Evolutionary conservation across 2,797 vertebrate species (phyloP).

Genomic region (Tenualosa ilisha): DNA sequence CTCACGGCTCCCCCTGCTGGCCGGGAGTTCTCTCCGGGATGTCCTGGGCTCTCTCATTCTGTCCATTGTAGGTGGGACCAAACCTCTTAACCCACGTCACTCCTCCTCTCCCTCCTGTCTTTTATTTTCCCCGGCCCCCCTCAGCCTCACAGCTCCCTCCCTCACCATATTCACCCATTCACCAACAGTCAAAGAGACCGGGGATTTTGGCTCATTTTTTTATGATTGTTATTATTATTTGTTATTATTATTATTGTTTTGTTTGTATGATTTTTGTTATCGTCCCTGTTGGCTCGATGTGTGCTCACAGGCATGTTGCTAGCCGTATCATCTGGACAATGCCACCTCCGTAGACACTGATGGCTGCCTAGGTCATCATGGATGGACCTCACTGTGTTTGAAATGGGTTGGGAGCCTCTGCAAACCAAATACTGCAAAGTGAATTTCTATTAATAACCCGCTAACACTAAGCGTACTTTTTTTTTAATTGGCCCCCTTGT

Average conservation of each 20-base stretch:
- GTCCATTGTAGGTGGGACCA: constrained; percentile 79
- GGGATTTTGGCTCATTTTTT: neutral
- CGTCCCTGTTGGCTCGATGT: constrained; percentile 14
- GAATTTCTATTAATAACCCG: neutral
- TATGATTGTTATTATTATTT: neutral
- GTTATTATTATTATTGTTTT: neutral
- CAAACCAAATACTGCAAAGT: neutral
- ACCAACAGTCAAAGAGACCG: neutral
- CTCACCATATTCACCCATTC: constrained; percentile 57
- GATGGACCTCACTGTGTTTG: constrained; percentile 41
- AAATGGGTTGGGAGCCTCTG: neutral
- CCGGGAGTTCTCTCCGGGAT: constrained; percentile 73
- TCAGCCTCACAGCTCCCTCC: constrained; percentile 50
- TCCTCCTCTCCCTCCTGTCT: neutral
- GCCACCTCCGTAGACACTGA: constrained; percentile 45
- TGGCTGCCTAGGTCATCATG: constrained; percentile 43
- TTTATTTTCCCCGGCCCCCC: constrained; percentile 36
- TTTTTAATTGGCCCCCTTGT: neutral
- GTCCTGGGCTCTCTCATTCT: constrained; percentile 77
- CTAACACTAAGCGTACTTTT: neutral
- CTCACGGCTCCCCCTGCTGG: constrained; percentile 68
- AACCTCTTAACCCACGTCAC: constrained; percentile 53
- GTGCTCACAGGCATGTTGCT: constrained; percentile 44
- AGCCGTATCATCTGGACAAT: constrained; percentile 32
- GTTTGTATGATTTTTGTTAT: neutral